Conservation (phyloP, 2,888 invertebrate genomes). For the Hyalella azteca region DNA sequence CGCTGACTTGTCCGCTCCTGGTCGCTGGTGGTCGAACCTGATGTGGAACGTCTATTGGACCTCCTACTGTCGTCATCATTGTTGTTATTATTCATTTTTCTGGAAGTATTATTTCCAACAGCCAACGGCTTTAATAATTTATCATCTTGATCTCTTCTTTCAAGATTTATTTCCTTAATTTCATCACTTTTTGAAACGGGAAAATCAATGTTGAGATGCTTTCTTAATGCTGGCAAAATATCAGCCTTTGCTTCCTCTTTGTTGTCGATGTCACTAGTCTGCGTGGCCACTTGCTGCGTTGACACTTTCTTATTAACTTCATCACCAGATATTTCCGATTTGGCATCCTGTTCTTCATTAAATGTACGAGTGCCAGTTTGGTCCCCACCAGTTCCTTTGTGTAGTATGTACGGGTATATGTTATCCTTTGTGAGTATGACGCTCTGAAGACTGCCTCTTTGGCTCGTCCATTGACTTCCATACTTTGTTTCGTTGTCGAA, state of each 20-base stretch:
- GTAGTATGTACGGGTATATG: not conserved
- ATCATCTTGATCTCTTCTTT: too few species aligned
- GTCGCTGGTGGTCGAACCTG: conserved; percentile 16
- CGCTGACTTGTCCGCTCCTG: not conserved
- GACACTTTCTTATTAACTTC: not conserved
- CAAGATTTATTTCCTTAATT: not conserved
- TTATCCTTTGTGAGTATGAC: not conserved
- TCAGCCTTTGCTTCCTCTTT: conserved; percentile 6
- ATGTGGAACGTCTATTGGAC: not conserved
- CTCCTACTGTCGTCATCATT: not conserved
- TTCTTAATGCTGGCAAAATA: not conserved
- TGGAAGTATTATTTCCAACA: not conserved
- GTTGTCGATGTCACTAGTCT: conserved; percentile 10
- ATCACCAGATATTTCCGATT: not conserved
- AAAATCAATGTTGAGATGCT: not conserved
- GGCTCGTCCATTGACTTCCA: not conserved
- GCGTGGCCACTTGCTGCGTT: conserved; percentile 20
- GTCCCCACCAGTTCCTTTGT: not conserved
- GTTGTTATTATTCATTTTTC: not conserved
- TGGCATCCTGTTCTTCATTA: not conserved
- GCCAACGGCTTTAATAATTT: too few species aligned
- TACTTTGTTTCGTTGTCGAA: not conserved
- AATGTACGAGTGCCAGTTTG: not conserved
- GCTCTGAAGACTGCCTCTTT: not conserved
- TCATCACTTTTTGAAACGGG: not conserved